These are phyloP conservation scores for Panagrolaimus sp. DNA, from an alignment of 1,140 invertebrate species.

Conservation along the genomic window DNA sequence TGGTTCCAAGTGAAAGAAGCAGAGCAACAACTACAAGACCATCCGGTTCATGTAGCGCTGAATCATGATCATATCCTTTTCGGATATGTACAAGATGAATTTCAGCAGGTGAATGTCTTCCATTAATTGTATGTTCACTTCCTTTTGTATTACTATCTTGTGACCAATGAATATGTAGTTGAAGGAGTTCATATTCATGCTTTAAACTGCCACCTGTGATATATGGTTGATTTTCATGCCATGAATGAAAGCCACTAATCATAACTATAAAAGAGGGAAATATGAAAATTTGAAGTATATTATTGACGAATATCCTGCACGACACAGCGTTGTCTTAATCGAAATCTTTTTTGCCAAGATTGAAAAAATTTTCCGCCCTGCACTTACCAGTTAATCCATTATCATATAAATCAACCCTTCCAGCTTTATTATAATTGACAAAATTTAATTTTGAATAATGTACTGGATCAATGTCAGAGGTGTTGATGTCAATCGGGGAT, in stretches of 20 bases:
- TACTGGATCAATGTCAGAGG: too few relatives aligned
- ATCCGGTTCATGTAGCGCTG: slow-evolving; percentile 32
- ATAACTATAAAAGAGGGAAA: slow-evolving; percentile 31
- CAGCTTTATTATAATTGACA: too few relatives aligned
- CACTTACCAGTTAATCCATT: too few relatives aligned
- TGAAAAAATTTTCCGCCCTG: too few relatives aligned
- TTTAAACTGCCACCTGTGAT: slow-evolving; percentile 67
- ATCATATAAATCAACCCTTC: too few relatives aligned
- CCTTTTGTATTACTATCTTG: slow-evolving; percentile 69
- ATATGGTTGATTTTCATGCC: slow-evolving; percentile 28
- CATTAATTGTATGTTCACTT: slow-evolving; percentile 78
- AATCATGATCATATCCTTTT: slow-evolving; percentile 22
- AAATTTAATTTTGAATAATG: too few relatives aligned
- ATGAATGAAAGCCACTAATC: slow-evolving; percentile 28
- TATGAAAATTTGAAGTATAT: too few relatives aligned
- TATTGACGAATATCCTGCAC: too few relatives aligned
- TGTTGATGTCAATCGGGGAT: too few relatives aligned
- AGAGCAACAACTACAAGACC: slow-evolving; percentile 45
- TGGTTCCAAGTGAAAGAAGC: slow-evolving; percentile 27
- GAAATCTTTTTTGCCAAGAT: too few relatives aligned
- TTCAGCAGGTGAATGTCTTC: slow-evolving; percentile 60
- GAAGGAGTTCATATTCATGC: slow-evolving; percentile 70
- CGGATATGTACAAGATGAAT: slow-evolving; percentile 43
- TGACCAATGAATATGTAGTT: slow-evolving; percentile 80
- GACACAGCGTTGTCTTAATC: too few relatives aligned